These are phyloP conservation scores for Intellagama lesueurii DNA, from an alignment of 2,797 vertebrate genomes.

Conservation along the genomic window DNA sequence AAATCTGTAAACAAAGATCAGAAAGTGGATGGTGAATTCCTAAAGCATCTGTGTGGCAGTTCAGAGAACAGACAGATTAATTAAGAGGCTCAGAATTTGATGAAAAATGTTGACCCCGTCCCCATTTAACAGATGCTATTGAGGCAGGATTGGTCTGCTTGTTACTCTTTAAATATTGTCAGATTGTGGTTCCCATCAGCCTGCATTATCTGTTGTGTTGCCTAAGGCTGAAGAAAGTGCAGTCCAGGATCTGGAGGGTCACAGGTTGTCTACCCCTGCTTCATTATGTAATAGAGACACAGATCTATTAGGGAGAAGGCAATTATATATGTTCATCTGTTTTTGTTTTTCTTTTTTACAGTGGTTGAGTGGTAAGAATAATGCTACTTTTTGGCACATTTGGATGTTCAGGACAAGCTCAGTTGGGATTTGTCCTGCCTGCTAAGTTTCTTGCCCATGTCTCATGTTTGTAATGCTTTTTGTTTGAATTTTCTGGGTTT, in stretches of 20 bases:
- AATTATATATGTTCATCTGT: too few species aligned
- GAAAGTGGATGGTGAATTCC: too few species aligned
- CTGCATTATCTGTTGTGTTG: neutral
- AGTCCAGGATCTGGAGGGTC: neutral
- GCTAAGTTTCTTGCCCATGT: neutral
- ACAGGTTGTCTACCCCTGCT: neutral
- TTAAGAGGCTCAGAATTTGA: too few species aligned
- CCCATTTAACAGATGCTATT: neutral
- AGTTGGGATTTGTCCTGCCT: neutral
- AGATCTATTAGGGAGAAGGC: too few species aligned
- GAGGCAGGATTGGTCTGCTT: neutral
- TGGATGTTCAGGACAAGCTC: neutral
- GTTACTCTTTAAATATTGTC: neutral
- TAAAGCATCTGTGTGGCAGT: too few species aligned
- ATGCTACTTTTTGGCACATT: neutral
- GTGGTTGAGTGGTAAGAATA: neutral
- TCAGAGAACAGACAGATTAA: too few species aligned
- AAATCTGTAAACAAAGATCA: neutral
- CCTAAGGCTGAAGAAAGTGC: neutral
- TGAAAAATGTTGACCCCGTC: too few species aligned
- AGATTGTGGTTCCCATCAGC: neutral
- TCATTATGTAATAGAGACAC: neutral
- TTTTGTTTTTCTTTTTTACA: neutral
- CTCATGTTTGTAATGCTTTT: slow-evolving; percentile 11
- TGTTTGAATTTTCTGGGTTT: slow-evolving; percentile 23